Evolutionary conservation across 1,140 invertebrate species (phyloP).

Genomic region (Aphelenchoides fujianensis): DNA sequence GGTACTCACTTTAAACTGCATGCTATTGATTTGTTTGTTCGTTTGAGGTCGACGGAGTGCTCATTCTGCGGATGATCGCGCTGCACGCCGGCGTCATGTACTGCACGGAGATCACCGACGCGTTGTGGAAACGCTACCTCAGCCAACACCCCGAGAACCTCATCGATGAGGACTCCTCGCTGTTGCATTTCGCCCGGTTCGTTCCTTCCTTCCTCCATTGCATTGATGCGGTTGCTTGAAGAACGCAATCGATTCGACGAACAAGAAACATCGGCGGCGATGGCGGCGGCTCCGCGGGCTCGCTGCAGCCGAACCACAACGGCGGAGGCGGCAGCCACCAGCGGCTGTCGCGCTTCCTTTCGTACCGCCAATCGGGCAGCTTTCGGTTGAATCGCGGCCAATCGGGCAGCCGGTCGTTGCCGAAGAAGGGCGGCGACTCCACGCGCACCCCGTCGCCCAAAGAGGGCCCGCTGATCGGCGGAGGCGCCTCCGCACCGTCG

Average conservation of each 20-base stretch:
- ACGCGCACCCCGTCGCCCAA: constrained; percentile 21
- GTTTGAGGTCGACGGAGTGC: constrained; percentile 57
- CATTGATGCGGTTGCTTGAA: constrained; percentile 34
- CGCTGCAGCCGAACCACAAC: constrained; percentile 52
- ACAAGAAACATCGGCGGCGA: constrained; percentile 29
- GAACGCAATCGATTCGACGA: constrained; percentile 45
- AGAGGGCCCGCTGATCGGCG: background rate
- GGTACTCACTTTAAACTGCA: constrained; percentile 37
- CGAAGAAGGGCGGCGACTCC: constrained; percentile 19
- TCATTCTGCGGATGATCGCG: constrained; percentile 60
- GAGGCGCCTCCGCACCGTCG: background rate
- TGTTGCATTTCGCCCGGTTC: constrained; percentile 61
- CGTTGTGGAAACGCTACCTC: constrained; percentile 60
- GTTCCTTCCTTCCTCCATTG: background rate
- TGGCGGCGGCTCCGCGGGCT: constrained; percentile 44
- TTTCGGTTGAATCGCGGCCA: constrained; percentile 45
- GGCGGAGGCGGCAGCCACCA: constrained; percentile 50
- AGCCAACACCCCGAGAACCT: constrained; percentile 61
- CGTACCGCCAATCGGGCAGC: constrained; percentile 47
- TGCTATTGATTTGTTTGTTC: constrained; percentile 20
- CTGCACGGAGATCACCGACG: constrained; percentile 62
- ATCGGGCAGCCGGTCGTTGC: constrained; percentile 26
- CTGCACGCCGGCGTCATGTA: constrained; percentile 62
- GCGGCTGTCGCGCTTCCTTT: constrained; percentile 52
- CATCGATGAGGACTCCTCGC: constrained; percentile 60